These are phyloP conservation scores for Amitus sp. DNA, from an alignment of 2,888 invertebrate species.

Conservation along the genomic window DNA sequence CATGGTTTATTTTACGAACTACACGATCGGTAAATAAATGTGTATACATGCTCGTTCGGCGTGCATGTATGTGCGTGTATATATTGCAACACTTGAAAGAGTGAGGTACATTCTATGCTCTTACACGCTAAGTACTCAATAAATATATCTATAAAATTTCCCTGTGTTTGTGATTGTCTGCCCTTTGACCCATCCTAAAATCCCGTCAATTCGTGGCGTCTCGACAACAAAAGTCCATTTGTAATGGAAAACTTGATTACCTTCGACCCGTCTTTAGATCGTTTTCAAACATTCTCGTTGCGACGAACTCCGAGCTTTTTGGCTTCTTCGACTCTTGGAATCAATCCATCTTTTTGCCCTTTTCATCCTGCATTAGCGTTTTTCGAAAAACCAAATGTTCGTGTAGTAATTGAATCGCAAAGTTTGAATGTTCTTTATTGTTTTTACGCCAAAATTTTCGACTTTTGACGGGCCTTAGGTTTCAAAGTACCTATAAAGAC, in stretches of 20 bases:
- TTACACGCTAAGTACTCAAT: constrained; percentile 65
- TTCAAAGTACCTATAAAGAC: constrained; percentile 47
- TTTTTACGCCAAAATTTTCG: too few relatives aligned
- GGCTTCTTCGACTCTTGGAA: neutral
- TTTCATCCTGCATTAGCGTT: too few relatives aligned
- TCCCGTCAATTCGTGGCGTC: constrained; percentile 54
- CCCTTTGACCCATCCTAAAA: constrained; percentile 35
- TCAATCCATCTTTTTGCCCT: too few relatives aligned
- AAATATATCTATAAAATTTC: constrained; percentile 66
- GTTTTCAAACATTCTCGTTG: neutral
- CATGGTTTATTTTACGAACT: constrained; percentile 55
- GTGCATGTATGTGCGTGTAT: constrained; percentile 46
- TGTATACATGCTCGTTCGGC: constrained; percentile 40
- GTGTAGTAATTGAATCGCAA: too few relatives aligned
- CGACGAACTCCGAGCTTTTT: neutral
- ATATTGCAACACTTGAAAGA: constrained; percentile 58
- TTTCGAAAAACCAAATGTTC: too few relatives aligned
- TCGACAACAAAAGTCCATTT: constrained; percentile 20
- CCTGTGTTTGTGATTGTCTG: constrained; percentile 63
- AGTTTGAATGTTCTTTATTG: too few relatives aligned
- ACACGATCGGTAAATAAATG: constrained; percentile 48
- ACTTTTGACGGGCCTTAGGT: constrained; percentile 42
- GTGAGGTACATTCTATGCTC: constrained; percentile 65
- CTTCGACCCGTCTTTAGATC: constrained; percentile 21
- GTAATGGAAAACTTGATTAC: constrained; percentile 19